Conservation (phyloP, 2,888 invertebrate species). For the Imbricaverruca yamaguchii region DNA sequence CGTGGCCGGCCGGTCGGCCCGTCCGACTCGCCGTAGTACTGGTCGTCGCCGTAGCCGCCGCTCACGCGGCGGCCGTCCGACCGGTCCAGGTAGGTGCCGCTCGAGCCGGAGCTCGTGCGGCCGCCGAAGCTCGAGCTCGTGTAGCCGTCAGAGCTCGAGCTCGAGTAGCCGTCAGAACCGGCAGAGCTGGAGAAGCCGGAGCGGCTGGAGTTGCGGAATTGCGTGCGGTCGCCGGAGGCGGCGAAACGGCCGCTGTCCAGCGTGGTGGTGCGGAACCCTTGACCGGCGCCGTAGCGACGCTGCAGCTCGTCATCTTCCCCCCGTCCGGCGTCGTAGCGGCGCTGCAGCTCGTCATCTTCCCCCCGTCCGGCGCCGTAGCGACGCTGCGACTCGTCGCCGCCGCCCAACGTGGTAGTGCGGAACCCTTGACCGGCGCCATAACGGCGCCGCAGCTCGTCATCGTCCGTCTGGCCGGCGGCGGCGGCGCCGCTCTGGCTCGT, state of each 20-base stretch:
- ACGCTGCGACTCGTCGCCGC: neutral
- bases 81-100: no score
- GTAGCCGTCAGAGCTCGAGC: no score
- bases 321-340: neutral
- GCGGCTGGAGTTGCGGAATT: no score
- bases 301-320: neutral
- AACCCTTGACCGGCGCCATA: constrained; percentile 10
- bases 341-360: neutral
- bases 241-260: neutral
- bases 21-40: neutral
- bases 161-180: no score
- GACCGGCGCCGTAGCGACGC: constrained; percentile 2
- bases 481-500: no score
- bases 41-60: neutral
- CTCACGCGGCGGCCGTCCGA: neutral
- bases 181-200: no score
- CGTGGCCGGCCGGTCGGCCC: neutral
- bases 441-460: neutral
- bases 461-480: no score
- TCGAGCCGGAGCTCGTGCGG: no score
- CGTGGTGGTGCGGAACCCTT: neutral
- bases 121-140: no score
- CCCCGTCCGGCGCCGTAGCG: no score
- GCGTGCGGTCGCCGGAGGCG: neutral
- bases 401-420: neutral